These are phyloP conservation scores for Maconellicoccus hirsutus DNA, from an alignment of 1,140 invertebrate species.

Conservation along the genomic window DNA sequence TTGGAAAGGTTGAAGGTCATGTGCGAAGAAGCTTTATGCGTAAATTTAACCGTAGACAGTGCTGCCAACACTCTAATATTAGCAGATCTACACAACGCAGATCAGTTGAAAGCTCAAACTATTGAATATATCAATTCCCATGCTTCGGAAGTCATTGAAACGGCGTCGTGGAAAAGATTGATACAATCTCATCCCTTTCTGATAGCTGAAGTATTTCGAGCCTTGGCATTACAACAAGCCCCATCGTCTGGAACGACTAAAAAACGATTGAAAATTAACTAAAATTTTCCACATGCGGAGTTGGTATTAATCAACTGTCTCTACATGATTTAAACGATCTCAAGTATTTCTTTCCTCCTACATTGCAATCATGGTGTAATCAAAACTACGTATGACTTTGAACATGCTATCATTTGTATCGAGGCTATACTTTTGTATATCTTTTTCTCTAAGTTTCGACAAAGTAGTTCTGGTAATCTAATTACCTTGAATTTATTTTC, in stretches of 20 bases:
- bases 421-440: no score
- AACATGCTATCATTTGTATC: no score
- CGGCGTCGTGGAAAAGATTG: not conserved
- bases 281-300: no score
- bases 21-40: constrained; percentile 16
- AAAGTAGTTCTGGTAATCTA: no score
- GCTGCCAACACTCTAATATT: constrained; percentile 6
- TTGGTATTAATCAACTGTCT: not conserved
- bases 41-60: not conserved
- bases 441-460: no score
- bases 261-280: not conserved
- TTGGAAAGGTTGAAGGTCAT: constrained; percentile 12
- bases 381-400: no score
- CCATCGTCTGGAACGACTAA: not conserved
- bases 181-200: constrained; percentile 7
- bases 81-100: not conserved
- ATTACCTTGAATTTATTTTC: no score
- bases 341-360: not conserved
- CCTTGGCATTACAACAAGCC: not conserved
- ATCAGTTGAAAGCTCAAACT: not conserved
- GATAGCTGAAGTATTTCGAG: not conserved
- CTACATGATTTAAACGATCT: not conserved
- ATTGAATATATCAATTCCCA: not conserved
- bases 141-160: not conserved
- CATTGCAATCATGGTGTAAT: not conserved